A percentile compares a stretch with the other conserved stretches of the same genome.
These are phyloP conservation scores for Hyla sarda DNA, from an alignment of 2,113 vertebrate species.

Conservation along the genomic window DNA sequence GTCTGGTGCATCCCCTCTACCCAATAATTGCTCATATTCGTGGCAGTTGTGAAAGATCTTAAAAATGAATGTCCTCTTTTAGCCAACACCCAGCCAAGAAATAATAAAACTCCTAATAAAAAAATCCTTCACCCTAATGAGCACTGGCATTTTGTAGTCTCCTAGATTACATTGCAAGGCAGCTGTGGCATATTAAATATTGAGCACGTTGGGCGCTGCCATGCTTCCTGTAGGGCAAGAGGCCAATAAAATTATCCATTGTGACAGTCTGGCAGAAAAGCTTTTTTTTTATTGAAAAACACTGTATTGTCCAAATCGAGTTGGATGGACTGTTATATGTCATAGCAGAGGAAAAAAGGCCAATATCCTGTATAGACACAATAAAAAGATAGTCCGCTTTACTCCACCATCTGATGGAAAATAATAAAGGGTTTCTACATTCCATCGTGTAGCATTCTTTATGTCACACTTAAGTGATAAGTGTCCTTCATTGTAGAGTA, in stretches of 20 bases:
- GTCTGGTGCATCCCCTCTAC: not conserved
- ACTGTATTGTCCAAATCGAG: conserved; percentile 35
- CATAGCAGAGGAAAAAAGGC: conserved; percentile 26
- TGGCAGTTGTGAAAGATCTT: conserved; percentile 24
- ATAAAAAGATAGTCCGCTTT: conserved; percentile 18
- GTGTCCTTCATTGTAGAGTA: conserved; percentile 44
- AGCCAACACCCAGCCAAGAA: conserved; percentile 50
- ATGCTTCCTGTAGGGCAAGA: conserved; percentile 41
- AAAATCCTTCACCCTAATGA: conserved; percentile 61
- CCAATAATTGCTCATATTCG: conserved; percentile 31
- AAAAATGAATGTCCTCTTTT: conserved; percentile 54
- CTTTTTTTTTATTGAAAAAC: conserved; percentile 51
- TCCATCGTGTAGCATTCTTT: conserved; percentile 44
- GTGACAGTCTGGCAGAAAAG: not conserved
- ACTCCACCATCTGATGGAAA: conserved; percentile 25
- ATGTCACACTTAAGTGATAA: conserved; percentile 61
- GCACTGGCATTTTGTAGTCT: conserved; percentile 63
- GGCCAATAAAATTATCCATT: conserved; percentile 56
- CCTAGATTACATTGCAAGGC: conserved; percentile 48
- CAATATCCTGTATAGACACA: conserved; percentile 42
- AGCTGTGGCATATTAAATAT: conserved; percentile 62
- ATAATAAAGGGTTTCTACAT: conserved; percentile 21
- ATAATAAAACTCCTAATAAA: conserved; percentile 47
- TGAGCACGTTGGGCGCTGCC: conserved; percentile 57
- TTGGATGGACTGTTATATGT: conserved; percentile 46